Percentiles rank a stretch among this genome's conserved stretches.
phyloP scores from a whole-genome alignment of 2,888 invertebrate genomes.

The Mylabris sibirica region DNA sequence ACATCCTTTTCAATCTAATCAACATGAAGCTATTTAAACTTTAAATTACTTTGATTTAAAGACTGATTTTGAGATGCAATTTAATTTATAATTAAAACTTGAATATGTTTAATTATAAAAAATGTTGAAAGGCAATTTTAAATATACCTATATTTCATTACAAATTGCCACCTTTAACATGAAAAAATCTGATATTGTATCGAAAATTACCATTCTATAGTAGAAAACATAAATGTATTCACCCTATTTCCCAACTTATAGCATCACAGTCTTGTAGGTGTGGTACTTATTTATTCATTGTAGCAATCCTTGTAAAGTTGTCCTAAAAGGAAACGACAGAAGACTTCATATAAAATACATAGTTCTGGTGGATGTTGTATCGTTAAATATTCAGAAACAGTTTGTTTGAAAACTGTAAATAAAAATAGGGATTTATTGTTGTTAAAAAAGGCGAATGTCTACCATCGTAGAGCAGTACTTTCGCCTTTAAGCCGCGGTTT shows the following conservation, averaged over 20 bases:
- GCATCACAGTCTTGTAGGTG: not conserved
- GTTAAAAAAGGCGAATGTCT: not conserved
- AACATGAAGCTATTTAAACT: not conserved
- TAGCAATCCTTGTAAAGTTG: not conserved
- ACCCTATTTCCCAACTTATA: not conserved
- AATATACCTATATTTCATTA: no score
- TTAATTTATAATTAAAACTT: conserved; percentile 3
- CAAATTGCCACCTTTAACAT: no score
- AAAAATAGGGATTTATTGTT: not conserved
- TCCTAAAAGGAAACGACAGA: not conserved
- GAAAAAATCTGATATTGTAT: no score
- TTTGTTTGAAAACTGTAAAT: not conserved
- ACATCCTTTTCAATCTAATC: not conserved
- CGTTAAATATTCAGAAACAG: not conserved
- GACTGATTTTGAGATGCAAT: not conserved
- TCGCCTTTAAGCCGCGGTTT: no score
- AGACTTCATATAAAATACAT: conserved; percentile 2
- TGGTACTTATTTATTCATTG: not conserved
- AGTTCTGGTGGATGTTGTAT: not conserved
- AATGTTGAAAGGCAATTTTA: no score
- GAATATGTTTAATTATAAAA: not conserved
- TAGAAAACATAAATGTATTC: no score
- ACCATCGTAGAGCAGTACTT: not conserved
- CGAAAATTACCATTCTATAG: no score
- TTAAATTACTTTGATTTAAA: conserved; percentile 8